A percentile compares a stretch with the other conserved stretches of the same genome.
Evolutionary conservation across 2,797 vertebrate genomes (phyloP).

Genomic region (Micropoecilia bifurca): DNA sequence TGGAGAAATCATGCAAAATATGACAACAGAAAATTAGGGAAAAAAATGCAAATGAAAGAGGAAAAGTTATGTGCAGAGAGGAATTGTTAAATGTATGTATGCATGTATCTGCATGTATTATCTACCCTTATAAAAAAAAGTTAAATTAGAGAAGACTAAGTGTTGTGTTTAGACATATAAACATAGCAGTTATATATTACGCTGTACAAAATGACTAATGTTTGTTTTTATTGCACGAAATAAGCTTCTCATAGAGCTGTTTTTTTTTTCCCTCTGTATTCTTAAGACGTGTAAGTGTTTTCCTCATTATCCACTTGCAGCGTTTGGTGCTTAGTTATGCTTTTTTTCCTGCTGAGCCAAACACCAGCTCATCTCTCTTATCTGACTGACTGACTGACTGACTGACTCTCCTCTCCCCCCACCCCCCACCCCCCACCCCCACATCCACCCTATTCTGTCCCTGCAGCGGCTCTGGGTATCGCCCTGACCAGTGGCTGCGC

Average conservation of each 20-base stretch:
- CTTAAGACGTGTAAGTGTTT: constrained; percentile 46
- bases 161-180: too few species aligned
- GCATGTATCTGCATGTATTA: too few species aligned
- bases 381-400: constrained; percentile 46
- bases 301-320: constrained; percentile 68
- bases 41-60: not conserved
- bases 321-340: constrained; percentile 67
- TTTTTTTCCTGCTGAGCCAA: constrained; percentile 70
- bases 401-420: constrained; percentile 1
- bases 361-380: constrained; percentile 65
- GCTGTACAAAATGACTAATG: not conserved
- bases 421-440: not conserved
- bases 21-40: not conserved
- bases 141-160: not conserved
- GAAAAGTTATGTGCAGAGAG: not conserved
- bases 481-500: constrained; percentile 91
- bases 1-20: not conserved
- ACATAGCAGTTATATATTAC: not conserved
- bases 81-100: too few species aligned
- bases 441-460: constrained; percentile 28
- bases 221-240: constrained; percentile 6
- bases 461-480: constrained; percentile 87
- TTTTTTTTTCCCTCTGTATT: constrained; percentile 29
- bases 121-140: not conserved
- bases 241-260: constrained; percentile 16